These are phyloP conservation scores for Clusia tigrina DNA, from an alignment of 2,888 invertebrate species.

Conservation along the genomic window DNA sequence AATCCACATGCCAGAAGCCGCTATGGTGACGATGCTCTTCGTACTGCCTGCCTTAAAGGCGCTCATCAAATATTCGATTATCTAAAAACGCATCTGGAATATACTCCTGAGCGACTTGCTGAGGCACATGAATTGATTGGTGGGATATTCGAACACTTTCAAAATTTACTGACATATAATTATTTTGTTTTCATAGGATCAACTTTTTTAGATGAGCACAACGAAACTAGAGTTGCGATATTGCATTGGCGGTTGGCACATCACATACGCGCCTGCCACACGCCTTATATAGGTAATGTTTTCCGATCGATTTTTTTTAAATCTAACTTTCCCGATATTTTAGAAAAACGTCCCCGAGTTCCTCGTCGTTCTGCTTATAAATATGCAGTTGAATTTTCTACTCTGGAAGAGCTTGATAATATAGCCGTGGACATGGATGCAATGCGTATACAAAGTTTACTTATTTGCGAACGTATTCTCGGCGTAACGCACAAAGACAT, in stretches of 20 bases:
- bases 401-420: conserved; percentile 75
- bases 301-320: not conserved
- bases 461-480: conserved; percentile 87
- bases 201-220: conserved; percentile 87
- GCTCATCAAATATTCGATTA: conserved; percentile 77
- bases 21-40: conserved; percentile 88
- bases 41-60: conserved; percentile 84
- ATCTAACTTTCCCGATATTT: not conserved
- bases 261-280: conserved; percentile 67
- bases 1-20: conserved; percentile 79
- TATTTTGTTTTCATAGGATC: conserved; percentile 65
- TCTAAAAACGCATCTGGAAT: conserved; percentile 71
- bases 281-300: conserved; percentile 55
- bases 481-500: conserved; percentile 88
- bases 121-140: conserved; percentile 89
- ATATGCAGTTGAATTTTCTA: conserved; percentile 77
- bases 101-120: conserved; percentile 75
- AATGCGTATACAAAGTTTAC: conserved; percentile 84
- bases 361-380: conserved; percentile 72
- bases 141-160: conserved; percentile 34
- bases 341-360: conserved; percentile 68
- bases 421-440: conserved; percentile 83
- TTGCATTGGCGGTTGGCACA: conserved; percentile 84
- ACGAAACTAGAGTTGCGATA: conserved; percentile 76
- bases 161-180: not conserved